A percentile compares a stretch with the other conserved stretches of the same genome.
phyloP scores from a whole-genome alignment of 30 jellyfish, hydroid and myxozoan genomes.

The Hydractinia symbiolongicarpus region DNA sequence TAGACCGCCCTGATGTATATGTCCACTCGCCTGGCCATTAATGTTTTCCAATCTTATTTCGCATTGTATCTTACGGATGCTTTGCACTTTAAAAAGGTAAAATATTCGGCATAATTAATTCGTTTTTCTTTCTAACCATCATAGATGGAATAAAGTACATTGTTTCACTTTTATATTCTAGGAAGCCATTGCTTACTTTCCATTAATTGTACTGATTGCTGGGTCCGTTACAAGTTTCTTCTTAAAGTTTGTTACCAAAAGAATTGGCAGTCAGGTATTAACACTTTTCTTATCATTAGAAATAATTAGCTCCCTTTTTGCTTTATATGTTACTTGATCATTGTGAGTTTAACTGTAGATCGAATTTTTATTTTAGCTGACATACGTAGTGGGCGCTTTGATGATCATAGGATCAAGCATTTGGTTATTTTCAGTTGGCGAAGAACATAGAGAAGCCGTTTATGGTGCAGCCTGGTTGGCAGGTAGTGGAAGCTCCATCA shows the following conservation, averaged over 20 bases:
- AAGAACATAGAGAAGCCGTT: slow-evolving; percentile 49
- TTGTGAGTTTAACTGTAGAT: background rate
- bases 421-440: slow-evolving; percentile 65
- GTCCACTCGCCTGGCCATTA: slow-evolving; percentile 75
- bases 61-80: slow-evolving; percentile 65
- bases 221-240: slow-evolving; percentile 68
- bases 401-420: slow-evolving; percentile 50
- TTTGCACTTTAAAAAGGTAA: slow-evolving; percentile 65
- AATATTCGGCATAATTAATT: background rate
- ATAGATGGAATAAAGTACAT: background rate
- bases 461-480: slow-evolving; percentile 65
- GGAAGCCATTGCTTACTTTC: slow-evolving; percentile 97
- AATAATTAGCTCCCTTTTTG: background rate
- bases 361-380: slow-evolving; percentile 30
- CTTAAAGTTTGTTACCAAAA: slow-evolving; percentile 46
- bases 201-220: slow-evolving; percentile 65
- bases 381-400: slow-evolving; percentile 55
- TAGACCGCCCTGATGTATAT: slow-evolving; percentile 76
- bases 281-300: background rate
- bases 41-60: slow-evolving; percentile 63
- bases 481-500: slow-evolving; percentile 68
- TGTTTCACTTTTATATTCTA: background rate
- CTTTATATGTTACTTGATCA: background rate
- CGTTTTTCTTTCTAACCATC: too few relatives aligned
- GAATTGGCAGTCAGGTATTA: slow-evolving; percentile 74